Evolutionary conservation across 2,113 vertebrate genomes (phyloP).

Genomic region (Cricetomys ansorgei): DNA sequence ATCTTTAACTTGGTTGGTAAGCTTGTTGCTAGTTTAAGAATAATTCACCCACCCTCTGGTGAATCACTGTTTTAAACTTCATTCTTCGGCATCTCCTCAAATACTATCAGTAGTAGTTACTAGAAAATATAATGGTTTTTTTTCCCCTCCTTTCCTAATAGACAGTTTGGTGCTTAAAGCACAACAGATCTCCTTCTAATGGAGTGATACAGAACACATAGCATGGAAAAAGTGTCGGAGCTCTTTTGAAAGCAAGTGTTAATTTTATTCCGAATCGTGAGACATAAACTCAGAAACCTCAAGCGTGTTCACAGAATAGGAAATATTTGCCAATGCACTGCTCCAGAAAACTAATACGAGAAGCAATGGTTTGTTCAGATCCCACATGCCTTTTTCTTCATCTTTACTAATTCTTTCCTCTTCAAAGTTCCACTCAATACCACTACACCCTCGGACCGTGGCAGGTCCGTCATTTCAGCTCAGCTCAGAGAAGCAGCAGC

Average conservation of each 20-base stretch:
- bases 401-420: neutral
- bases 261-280: constrained; percentile 20
- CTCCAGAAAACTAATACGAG: neutral
- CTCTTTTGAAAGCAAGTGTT: constrained; percentile 52
- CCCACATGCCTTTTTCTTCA: neutral
- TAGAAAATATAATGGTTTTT: neutral
- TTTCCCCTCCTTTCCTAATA: neutral
- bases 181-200: constrained; percentile 32
- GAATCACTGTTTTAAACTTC: constrained; percentile 39
- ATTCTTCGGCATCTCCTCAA: neutral
- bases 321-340: constrained; percentile 48
- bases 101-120: constrained; percentile 6
- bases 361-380: neutral
- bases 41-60: neutral
- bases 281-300: constrained; percentile 41
- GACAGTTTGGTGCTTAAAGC: constrained; percentile 16
- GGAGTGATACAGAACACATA: neutral
- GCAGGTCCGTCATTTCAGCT: constrained; percentile 31
- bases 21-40: constrained; percentile 40
- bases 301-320: constrained; percentile 29
- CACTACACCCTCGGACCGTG: neutral
- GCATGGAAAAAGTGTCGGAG: neutral
- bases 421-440: constrained; percentile 1
- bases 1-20: constrained; percentile 43
- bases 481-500: neutral